Base-by-base conservation (phyloP, 2,888 invertebrate species). In the Pyrochroa serraticornis region DNA sequence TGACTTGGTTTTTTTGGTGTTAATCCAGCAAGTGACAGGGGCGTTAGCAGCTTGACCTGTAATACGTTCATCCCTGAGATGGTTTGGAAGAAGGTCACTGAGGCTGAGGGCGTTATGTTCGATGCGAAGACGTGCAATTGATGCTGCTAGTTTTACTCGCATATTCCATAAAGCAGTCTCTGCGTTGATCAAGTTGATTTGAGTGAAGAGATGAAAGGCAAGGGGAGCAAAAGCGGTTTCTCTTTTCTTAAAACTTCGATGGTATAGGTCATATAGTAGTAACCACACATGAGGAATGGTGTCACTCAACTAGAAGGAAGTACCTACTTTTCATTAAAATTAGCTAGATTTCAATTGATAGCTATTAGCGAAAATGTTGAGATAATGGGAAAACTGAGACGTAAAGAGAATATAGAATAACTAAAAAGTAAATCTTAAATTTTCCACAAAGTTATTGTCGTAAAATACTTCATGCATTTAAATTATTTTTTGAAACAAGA, bases 21-120 rank as follows among this genome's bases (percentile, higher is more conserved):
- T 93, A 7, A 92, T 86, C 92, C 92, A 93, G 62, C 91, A 92
- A 0, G 89, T 89, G 1, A 91, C 86, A 0, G 30, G 84, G 77
- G 63, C 82, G 79, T 66, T 81, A 68, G 79, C 79, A 0, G 79
- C 78, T 0, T 80, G 79, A 48, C 85, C 84, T 48, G 84, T 84
- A 22, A 89, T 82, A 55, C 86, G 84, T 51, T 89, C 89, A 62
- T 90, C 87, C 55, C 88, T 84, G 60, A 93, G 79, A 76, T 91
- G 91, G 0, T 78, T 71, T 0, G 93, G 92, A 10, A 93, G 78
- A 44, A 93, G 79, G 47, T 91, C 85, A 33, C 87, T 85, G 67
- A 88, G 76, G 34, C 84, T 80, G 31, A 89, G 83, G 0, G 92
- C 92, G 42, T 86, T 87, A 67, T 88, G 86, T 68, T 87, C 85